phyloP scores from a whole-genome alignment of 2,888 invertebrate genomes.

The Autographa pulchrina region DNA sequence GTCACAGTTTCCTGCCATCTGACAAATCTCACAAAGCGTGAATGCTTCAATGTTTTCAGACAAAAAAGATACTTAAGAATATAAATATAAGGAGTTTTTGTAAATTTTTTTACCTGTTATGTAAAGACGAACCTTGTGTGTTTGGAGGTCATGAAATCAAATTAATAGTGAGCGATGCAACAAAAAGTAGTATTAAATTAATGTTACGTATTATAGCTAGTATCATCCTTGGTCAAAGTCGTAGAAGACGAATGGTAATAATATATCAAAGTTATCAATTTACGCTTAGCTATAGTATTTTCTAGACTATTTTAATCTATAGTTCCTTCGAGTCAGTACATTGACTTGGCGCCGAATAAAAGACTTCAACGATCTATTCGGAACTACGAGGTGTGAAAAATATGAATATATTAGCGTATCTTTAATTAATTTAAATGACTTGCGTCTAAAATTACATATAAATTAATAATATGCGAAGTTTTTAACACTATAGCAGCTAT shows the following conservation, averaged over 20 bases:
- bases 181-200: constrained; percentile 50
- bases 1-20: constrained; percentile 57
- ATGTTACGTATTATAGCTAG: constrained; percentile 20
- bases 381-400: not conserved
- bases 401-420: not conserved
- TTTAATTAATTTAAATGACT: constrained; percentile 7
- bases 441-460: not conserved
- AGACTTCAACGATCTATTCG: constrained; percentile 56
- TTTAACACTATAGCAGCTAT: too few species aligned
- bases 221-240: constrained; percentile 36
- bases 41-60: constrained; percentile 54
- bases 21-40: constrained; percentile 61
- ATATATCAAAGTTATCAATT: constrained; percentile 11
- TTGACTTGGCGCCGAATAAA: constrained; percentile 43
- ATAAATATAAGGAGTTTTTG: constrained; percentile 39
- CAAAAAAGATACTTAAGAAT: constrained; percentile 38
- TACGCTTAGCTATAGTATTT: constrained; percentile 1
- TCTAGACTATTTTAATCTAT: not conserved
- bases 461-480: not conserved
- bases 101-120: constrained; percentile 47
- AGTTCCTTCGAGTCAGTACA: not conserved
- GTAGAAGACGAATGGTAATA: constrained; percentile 28
- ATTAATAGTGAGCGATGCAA: constrained; percentile 55
- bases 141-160: constrained; percentile 70
- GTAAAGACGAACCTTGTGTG: constrained; percentile 62